These are phyloP conservation scores for Notospermus geniculatus DNA, from an alignment of 1,140 invertebrate species.

Conservation along the genomic window DNA sequence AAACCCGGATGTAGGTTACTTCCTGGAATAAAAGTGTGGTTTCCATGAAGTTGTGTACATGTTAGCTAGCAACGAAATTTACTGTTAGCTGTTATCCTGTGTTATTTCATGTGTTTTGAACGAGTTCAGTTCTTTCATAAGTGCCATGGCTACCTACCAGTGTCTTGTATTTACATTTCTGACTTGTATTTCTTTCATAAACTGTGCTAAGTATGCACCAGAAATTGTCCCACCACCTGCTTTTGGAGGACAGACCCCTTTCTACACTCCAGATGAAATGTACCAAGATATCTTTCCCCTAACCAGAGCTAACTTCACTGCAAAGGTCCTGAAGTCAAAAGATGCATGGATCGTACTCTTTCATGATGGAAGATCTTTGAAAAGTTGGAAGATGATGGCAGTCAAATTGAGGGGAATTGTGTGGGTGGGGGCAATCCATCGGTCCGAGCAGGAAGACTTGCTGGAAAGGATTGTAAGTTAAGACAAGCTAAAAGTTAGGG, in stretches of 20 bases:
- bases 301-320: slow-evolving; percentile 31
- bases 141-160: no score
- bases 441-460: slow-evolving; percentile 25
- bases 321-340: slow-evolving; percentile 26
- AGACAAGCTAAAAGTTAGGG: no score
- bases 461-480: slow-evolving; percentile 30
- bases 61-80: no score
- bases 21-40: no score
- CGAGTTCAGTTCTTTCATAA: no score
- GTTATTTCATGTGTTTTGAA: no score
- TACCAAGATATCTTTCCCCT: slow-evolving; percentile 36
- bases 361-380: slow-evolving; percentile 31
- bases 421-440: slow-evolving; percentile 37
- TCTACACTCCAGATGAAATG: slow-evolving; percentile 19
- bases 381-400: slow-evolving; percentile 38
- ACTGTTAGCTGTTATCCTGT: no score
- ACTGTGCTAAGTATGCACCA: no score
- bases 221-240: not conserved
- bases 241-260: not conserved
- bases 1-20: no score
- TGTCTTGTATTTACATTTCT: no score
- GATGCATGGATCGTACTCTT: slow-evolving; percentile 43
- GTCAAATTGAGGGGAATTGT: slow-evolving; percentile 31
- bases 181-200: no score
- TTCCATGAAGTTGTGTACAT: no score